A percentile compares a stretch with the other conserved stretches of the same genome.
Conservation (phyloP, 2,797 vertebrate species). For the Thripadectes ignobilis region DNA sequence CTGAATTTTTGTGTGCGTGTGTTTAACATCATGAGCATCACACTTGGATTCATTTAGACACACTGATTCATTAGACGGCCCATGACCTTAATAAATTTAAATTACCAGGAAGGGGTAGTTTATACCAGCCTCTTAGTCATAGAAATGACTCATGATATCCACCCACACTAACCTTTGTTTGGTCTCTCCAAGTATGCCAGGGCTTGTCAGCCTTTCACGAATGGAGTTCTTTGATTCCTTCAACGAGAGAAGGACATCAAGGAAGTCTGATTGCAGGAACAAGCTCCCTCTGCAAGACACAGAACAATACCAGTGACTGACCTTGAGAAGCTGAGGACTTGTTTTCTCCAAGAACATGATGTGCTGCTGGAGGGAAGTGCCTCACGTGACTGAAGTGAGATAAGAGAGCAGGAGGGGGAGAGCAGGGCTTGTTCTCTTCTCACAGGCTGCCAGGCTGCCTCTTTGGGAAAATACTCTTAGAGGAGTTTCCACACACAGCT, state of each 20-base stretch:
- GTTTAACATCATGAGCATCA: not conserved
- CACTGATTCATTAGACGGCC: constrained; percentile 30
- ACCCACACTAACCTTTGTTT: constrained; percentile 70
- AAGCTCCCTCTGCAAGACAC: not conserved
- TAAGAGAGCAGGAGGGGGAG: constrained; percentile 9
- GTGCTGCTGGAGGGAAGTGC: constrained; percentile 21
- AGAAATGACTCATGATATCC: constrained; percentile 62
- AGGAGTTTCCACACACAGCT: not conserved
- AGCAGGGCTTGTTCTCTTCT: not conserved
- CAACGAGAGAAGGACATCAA: constrained; percentile 41
- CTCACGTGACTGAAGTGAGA: constrained; percentile 21
- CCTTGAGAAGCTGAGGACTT: constrained; percentile 45
- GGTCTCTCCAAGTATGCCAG: constrained; percentile 46
- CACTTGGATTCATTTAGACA: constrained; percentile 5
- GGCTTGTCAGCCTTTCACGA: constrained; percentile 60
- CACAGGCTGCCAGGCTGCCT: not conserved
- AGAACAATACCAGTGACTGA: constrained; percentile 30
- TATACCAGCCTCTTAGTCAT: constrained; percentile 62
- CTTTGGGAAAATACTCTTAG: constrained; percentile 4
- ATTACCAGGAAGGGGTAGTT: constrained; percentile 53
- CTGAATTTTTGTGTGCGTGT: not conserved
- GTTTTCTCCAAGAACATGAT: constrained; percentile 20
- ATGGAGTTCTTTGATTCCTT: constrained; percentile 47
- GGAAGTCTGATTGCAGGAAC: constrained; percentile 51
- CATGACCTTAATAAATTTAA: constrained; percentile 43